Evolutionary conservation across 2,113 vertebrate species (phyloP), one percentile per base, ranked within the genome.

Genomic region (Megaceryle torquata): DNA sequence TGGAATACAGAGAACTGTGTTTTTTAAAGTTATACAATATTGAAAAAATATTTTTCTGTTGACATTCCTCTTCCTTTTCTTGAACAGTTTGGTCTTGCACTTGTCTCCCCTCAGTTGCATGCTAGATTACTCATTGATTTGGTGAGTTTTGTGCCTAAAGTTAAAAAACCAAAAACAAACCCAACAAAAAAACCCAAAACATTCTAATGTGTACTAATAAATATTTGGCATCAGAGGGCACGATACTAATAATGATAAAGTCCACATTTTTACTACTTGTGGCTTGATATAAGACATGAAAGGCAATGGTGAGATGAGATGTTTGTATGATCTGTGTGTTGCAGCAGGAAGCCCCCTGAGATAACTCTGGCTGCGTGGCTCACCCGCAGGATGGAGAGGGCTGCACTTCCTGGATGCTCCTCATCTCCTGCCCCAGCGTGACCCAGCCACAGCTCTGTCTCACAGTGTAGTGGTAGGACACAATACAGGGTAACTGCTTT

Each of bases 401-500:
- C 53, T 18, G 3, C 2, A 6, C 12, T 29, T 13, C 21, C 21
- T 35, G n/a, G 26, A n/a, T 37, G 35, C 31, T 67, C 35, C 33
- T 43, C 3, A 2, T 44, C 61, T 16, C 35, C 8, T 31, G 37
- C 37, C 51, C 44, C 1, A 1, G 15, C 1, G 1, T 41, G 37
- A 41, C 46, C 72, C 59, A 35, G 41, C 11, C 3, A 2, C 48
- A 25, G 4, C n/a, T 37, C 15, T 39, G 51, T 46, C 53, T 57
- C 24, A 18, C 57, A 13, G 1, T 2, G 1, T 5, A 13, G 14
- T 75, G 70, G 12, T 29, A 31, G 24, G 39, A 41, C 53, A 54
- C 0, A 1, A 2, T 11, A 18, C 11, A 24, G 64, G 31, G 50
- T 61, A 21, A 26, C 60, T 15, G 41, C 1, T 0, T 37, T 74